These are phyloP conservation scores for Lepidurus apus DNA, from an alignment of 1,140 invertebrate genomes.

Conservation along the genomic window DNA sequence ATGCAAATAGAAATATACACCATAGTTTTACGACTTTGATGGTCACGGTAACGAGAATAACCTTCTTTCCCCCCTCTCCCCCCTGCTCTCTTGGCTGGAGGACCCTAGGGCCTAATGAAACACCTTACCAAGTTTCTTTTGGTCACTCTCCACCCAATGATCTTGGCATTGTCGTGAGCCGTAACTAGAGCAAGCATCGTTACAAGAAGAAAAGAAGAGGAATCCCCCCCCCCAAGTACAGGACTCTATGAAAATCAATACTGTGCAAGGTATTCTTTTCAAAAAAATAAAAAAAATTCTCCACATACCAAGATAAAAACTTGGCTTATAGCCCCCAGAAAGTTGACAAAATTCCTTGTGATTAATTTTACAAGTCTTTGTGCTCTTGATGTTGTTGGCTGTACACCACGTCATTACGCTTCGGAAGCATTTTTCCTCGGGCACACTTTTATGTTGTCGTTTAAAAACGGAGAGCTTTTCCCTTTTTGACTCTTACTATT, in stretches of 20 bases:
- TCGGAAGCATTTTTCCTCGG: too few species aligned
- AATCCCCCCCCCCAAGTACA: neutral
- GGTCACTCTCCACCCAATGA: neutral
- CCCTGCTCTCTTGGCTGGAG: neutral
- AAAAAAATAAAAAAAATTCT: too few species aligned
- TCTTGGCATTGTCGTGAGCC: neutral
- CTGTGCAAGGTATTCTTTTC: neutral
- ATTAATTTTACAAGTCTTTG: too few species aligned
- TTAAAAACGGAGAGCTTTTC: too few species aligned
- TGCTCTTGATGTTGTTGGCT: too few species aligned
- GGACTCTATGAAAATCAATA: neutral
- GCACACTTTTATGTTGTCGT: too few species aligned
- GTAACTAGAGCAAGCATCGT: neutral
- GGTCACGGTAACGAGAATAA: neutral
- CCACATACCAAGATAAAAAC: too few species aligned
- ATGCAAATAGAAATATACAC: neutral
- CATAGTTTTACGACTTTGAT: neutral
- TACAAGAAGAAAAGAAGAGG: neutral
- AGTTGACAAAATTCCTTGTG: too few species aligned
- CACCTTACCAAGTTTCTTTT: neutral
- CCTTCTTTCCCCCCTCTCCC: neutral
- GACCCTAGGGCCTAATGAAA: conserved; percentile 6
- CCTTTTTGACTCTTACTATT: too few species aligned
- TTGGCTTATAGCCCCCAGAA: too few species aligned
- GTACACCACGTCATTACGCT: too few species aligned